Evolutionary conservation across 2,888 invertebrate genomes (phyloP).

Genomic region (Acanthosepion lycidas): DNA sequence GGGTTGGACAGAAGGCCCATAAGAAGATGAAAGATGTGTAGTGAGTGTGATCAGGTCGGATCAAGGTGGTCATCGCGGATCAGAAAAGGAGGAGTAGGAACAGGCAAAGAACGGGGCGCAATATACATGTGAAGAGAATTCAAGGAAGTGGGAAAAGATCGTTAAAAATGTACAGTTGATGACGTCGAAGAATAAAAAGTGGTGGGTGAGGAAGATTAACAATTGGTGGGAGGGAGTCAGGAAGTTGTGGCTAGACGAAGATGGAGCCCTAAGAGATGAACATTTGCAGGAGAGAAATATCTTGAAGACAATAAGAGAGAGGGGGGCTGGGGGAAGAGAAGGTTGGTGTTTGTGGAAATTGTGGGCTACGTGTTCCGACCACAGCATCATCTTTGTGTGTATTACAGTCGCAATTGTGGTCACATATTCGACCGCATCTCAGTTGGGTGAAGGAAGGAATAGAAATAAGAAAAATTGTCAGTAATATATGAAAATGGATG

Average conservation of each 20-base stretch:
- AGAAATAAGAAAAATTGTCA: no score
- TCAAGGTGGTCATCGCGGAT: not conserved
- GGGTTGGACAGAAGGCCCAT: conserved; percentile 33
- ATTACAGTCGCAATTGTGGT: conserved; percentile 20
- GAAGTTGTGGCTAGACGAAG: conserved; percentile 21
- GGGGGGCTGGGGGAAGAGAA: not conserved
- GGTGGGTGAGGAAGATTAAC: not conserved
- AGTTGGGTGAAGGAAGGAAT: not conserved
- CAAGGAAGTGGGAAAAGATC: conserved; percentile 33
- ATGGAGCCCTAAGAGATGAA: conserved; percentile 17
- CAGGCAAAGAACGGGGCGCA: not conserved
- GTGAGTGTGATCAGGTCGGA: conserved; percentile 33
- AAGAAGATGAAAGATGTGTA: conserved; percentile 33
- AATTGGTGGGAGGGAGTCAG: not conserved
- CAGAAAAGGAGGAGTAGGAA: not conserved
- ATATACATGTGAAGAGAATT: not conserved
- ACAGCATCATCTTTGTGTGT: conserved; percentile 17
- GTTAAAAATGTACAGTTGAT: conserved; percentile 13
- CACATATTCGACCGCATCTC: not conserved
- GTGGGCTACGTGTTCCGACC: conserved; percentile 33
- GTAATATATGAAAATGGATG: not conserved
- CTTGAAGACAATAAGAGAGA: not conserved
- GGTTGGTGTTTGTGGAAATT: not conserved
- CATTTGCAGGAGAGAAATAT: not conserved
- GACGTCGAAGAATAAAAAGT: not conserved